Evolutionary conservation across 2,797 vertebrate genomes (phyloP).

Genomic region (Carcharodon carcharias): DNA sequence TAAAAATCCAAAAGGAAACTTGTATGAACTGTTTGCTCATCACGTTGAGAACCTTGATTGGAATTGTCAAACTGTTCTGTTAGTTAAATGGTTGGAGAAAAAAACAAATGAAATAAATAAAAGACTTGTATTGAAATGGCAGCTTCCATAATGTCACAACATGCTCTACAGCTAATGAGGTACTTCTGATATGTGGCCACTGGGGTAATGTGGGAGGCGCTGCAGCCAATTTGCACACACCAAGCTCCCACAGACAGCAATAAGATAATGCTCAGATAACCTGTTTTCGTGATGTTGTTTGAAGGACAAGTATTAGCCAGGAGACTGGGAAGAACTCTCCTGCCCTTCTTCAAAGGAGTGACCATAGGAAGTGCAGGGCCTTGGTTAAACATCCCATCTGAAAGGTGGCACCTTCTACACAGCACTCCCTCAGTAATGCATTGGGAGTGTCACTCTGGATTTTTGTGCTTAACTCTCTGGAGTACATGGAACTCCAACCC

Average conservation of each 20-base stretch:
- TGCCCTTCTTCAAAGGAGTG: neutral
- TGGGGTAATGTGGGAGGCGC: neutral
- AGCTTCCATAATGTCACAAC: neutral
- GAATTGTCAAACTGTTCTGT: neutral
- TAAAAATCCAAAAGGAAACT: too few species aligned
- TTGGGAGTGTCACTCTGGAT: neutral
- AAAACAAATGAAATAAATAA: too few species aligned
- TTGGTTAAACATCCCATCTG: neutral
- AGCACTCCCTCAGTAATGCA: neutral
- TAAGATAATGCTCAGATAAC: neutral
- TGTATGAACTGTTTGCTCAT: too few species aligned
- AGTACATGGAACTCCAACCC: neutral
- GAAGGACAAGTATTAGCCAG: too few species aligned
- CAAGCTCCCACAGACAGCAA: neutral
- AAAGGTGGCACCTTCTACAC: neutral
- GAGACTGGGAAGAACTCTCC: neutral
- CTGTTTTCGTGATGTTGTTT: neutral
- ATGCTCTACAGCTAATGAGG: neutral
- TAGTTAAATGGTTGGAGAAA: neutral
- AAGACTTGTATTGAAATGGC: neutral
- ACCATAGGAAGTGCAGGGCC: too few species aligned
- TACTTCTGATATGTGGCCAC: too few species aligned
- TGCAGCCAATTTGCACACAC: neutral
- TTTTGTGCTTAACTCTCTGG: neutral
- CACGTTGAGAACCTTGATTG: too few species aligned